Conservation (phyloP, 1,140 invertebrate genomes). For the Aporrectodea caliginosa region DNA sequence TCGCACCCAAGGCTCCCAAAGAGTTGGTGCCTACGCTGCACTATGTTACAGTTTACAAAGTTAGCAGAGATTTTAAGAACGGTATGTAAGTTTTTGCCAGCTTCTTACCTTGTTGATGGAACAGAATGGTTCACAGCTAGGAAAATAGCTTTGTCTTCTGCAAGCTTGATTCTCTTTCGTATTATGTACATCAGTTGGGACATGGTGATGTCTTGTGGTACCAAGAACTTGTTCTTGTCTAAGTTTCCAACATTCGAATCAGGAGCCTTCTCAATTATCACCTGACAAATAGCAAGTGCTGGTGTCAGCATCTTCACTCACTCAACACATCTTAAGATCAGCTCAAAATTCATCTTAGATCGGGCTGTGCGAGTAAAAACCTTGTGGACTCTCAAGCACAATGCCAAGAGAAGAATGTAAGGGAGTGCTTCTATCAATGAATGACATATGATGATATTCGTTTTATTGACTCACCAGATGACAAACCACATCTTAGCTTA, state of each 20-base stretch:
- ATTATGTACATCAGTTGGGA: neutral
- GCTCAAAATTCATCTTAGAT: neutral
- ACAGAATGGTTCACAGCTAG: neutral
- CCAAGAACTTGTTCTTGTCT: neutral
- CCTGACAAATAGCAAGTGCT: neutral
- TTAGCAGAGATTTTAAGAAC: no score
- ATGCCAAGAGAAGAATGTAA: no score
- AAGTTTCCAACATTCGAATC: neutral
- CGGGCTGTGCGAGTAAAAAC: no score
- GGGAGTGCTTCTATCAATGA: no score
- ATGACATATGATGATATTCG: no score
- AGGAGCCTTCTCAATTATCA: neutral
- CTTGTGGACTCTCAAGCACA: no score
- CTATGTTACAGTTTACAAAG: no score
- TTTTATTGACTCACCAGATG: no score
- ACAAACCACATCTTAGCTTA: no score
- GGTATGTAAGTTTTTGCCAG: no score
- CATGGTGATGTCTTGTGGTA: neutral
- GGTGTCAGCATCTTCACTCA: neutral
- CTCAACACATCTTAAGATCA: neutral
- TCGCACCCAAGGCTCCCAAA: no score
- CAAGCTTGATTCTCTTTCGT: neutral
- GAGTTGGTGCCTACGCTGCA: no score
- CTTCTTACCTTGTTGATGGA: neutral
- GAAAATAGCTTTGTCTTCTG: neutral